A percentile compares a stretch with the other conserved stretches of the same genome.
These are phyloP conservation scores for Oryzias melastigma DNA, from an alignment of 2,113 vertebrate species.

Conservation along the genomic window DNA sequence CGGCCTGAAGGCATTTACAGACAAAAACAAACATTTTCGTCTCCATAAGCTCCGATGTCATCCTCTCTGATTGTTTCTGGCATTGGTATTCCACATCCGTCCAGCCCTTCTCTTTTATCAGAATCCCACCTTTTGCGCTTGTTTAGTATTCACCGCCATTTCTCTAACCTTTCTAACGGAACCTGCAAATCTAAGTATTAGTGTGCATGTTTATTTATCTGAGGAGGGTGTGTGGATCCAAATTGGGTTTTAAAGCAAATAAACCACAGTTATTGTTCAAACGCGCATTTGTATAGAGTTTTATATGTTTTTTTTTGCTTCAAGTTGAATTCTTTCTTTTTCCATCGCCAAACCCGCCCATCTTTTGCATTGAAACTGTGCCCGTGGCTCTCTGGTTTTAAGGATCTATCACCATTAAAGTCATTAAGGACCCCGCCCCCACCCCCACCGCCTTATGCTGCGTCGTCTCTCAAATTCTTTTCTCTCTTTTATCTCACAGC, in stretches of 20 bases:
- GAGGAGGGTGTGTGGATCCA: conserved; percentile 15
- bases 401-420: not conserved
- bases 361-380: conserved; percentile 4
- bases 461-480: conserved; percentile 15
- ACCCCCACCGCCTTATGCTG: not conserved
- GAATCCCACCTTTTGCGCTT: conserved; percentile 29
- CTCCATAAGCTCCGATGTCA: not conserved
- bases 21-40: conserved; percentile 7
- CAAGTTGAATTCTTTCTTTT: conserved; percentile 7
- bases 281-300: conserved; percentile 7
- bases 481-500: conserved; percentile 18
- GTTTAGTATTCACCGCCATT: conserved; percentile 48
- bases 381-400: not conserved
- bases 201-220: conserved; percentile 14
- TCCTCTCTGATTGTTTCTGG: conserved; percentile 30
- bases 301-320: not conserved
- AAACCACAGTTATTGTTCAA: conserved; percentile 11
- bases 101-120: conserved; percentile 25
- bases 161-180: conserved; percentile 44
- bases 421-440: not conserved
- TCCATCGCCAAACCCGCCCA: not conserved
- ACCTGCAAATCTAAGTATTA: conserved; percentile 4
- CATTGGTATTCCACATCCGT: conserved; percentile 30
- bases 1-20: not conserved
- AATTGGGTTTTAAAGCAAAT: conserved; percentile 26